phyloP scores from a whole-genome alignment of 2,797 vertebrate species.

The Hydrolagus colliei region DNA sequence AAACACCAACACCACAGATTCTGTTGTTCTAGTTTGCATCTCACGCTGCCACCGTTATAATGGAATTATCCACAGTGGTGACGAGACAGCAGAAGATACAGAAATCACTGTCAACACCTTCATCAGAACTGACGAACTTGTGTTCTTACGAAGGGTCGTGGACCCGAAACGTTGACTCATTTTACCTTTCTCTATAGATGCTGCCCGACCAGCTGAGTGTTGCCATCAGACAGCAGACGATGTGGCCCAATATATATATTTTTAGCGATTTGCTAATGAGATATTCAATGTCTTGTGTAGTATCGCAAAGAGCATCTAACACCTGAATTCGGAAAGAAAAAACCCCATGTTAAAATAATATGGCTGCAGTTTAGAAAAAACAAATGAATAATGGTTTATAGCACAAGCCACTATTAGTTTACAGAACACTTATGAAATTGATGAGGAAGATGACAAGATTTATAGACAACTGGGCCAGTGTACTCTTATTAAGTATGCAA shows the following conservation, averaged over 20 bases:
- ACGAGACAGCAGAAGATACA: background rate
- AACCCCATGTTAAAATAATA: background rate
- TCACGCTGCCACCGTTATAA: background rate
- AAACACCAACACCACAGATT: background rate
- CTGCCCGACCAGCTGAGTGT: too few relatives aligned
- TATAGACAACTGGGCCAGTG: background rate
- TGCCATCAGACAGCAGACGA: background rate
- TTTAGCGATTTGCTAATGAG: background rate
- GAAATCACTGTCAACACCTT: too few relatives aligned
- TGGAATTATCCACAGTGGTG: background rate
- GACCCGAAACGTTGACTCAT: too few relatives aligned
- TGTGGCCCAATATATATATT: background rate
- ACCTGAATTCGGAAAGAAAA: background rate
- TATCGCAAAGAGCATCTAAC: background rate
- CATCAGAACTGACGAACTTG: too few relatives aligned
- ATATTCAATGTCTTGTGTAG: background rate
- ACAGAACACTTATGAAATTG: background rate
- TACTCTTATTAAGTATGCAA: constrained; percentile 2
- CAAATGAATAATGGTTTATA: constrained; percentile 3
- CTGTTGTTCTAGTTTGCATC: background rate
- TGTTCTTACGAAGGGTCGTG: too few relatives aligned
- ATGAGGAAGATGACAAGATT: constrained; percentile 5
- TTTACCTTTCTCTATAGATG: too few relatives aligned
- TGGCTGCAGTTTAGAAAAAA: background rate
- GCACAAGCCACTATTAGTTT: constrained; percentile 10